A percentile compares a stretch with the other conserved stretches of the same genome.
phyloP scores from a whole-genome alignment of 2,113 vertebrate genomes.

The Etheostoma cragini region DNA sequence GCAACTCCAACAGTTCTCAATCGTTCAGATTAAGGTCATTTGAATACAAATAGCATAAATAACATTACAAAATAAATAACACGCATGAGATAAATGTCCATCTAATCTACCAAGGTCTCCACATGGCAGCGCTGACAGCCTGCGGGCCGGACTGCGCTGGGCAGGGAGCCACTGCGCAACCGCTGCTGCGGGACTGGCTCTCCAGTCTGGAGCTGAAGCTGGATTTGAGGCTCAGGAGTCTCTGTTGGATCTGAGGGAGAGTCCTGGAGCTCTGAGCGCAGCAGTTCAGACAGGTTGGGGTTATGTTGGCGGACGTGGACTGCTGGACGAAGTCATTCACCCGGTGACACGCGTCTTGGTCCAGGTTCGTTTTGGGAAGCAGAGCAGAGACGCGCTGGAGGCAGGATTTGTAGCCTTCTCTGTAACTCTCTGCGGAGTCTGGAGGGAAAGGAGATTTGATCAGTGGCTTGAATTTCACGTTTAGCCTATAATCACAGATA shows the following conservation, averaged over 20 bases:
- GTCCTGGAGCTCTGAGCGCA: conserved; percentile 64
- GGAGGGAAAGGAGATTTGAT: conserved; percentile 14
- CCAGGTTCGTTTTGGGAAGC: conserved; percentile 82
- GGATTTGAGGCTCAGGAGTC: conserved; percentile 73
- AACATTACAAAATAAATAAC: conserved; percentile 57
- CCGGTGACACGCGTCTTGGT: conserved; percentile 75
- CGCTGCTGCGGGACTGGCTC: conserved; percentile 53
- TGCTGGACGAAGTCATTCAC: conserved; percentile 84
- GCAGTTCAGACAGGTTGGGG: conserved; percentile 76
- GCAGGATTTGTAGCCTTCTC: conserved; percentile 89
- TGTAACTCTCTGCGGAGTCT: conserved; percentile 84
- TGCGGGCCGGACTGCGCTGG: conserved; percentile 37
- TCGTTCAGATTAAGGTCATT: background rate
- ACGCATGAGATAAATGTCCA: background rate
- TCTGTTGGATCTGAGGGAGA: conserved; percentile 75
- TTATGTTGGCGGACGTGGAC: conserved; percentile 53
- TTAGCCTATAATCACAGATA: background rate
- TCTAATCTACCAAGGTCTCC: conserved; percentile 88
- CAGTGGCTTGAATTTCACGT: conserved; percentile 13
- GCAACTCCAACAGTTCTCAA: conserved; percentile 30
- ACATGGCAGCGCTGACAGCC: conserved; percentile 56
- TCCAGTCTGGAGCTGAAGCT: conserved; percentile 56
- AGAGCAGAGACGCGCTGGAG: conserved; percentile 85
- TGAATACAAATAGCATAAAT: conserved; percentile 30
- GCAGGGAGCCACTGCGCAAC: conserved; percentile 3